Percentiles rank a stretch among this genome's conserved stretches.
These are phyloP conservation scores for Drosophila varians DNA, from an alignment of 1,140 invertebrate species.

Conservation along the genomic window DNA sequence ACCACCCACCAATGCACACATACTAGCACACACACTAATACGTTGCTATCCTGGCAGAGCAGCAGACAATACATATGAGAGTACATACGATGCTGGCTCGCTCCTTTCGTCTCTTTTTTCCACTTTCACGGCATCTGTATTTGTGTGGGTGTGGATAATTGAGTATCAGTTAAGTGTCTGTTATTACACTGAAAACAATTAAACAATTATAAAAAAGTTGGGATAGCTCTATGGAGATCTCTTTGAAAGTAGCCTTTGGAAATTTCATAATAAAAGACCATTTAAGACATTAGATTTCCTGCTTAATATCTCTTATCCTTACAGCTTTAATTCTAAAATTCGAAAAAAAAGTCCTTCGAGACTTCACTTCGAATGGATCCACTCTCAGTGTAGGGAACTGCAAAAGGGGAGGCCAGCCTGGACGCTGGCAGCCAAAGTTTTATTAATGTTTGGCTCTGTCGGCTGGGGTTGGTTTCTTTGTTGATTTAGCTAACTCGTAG, in stretches of 20 bases:
- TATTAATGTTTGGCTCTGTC: constrained; percentile 69
- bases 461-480: constrained; percentile 41
- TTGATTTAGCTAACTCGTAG: constrained; percentile 63
- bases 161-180: constrained; percentile 80
- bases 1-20: neutral
- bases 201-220: neutral
- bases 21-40: constrained; percentile 14
- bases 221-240: no score
- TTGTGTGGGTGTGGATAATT: constrained; percentile 65
- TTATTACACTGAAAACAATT: constrained; percentile 5
- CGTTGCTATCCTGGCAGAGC: neutral
- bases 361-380: no score
- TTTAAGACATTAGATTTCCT: no score
- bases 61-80: constrained; percentile 31
- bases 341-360: no score
- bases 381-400: constrained; percentile 16
- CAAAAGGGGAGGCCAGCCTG: constrained; percentile 20
- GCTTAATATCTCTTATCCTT: no score
- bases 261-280: neutral
- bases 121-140: constrained; percentile 1
- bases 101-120: neutral
- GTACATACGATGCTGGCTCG: constrained; percentile 18
- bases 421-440: constrained; percentile 75
- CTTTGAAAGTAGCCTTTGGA: neutral
- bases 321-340: no score